A percentile compares a stretch with the other conserved stretches of the same genome.
phyloP scores from a whole-genome alignment of 2,888 invertebrate species.

The Cinara cedri region DNA sequence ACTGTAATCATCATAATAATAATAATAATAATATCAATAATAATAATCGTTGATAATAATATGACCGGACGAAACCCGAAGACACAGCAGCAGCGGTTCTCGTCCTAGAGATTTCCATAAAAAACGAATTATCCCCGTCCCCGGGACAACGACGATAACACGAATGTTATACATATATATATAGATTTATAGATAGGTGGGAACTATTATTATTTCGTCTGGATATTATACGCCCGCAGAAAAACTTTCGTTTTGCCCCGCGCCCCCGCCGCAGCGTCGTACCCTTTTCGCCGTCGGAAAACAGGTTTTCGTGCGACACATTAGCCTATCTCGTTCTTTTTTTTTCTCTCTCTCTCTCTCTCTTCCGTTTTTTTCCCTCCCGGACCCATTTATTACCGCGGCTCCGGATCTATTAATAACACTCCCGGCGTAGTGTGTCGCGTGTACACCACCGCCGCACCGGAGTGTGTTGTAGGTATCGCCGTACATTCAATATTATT shows the following conservation, averaged over 20 bases:
- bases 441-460: neutral
- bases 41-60: neutral
- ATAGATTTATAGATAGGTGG: too few relatives aligned
- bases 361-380: neutral
- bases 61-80: neutral
- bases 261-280: neutral
- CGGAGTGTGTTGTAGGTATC: slow-evolving; percentile 2
- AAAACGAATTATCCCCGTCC: slow-evolving; percentile 3
- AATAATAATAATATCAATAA: too few relatives aligned
- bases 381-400: slow-evolving; percentile 6
- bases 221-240: neutral
- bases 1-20: neutral
- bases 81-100: neutral
- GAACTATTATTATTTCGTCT: slow-evolving; percentile 18
- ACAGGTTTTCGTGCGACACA: slow-evolving; percentile 4
- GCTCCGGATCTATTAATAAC: slow-evolving; percentile 49
- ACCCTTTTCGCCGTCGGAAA: neutral
- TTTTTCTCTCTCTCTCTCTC: neutral
- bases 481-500: too few relatives aligned
- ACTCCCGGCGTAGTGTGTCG: neutral
- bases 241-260: slow-evolving; percentile 35
- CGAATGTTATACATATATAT: too few relatives aligned
- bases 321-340: neutral
- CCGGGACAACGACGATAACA: neutral
- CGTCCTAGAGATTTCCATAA: slow-evolving; percentile 10